These are phyloP conservation scores for Luperina nickerlii DNA, from an alignment of 2,888 invertebrate genomes.

Conservation along the genomic window DNA sequence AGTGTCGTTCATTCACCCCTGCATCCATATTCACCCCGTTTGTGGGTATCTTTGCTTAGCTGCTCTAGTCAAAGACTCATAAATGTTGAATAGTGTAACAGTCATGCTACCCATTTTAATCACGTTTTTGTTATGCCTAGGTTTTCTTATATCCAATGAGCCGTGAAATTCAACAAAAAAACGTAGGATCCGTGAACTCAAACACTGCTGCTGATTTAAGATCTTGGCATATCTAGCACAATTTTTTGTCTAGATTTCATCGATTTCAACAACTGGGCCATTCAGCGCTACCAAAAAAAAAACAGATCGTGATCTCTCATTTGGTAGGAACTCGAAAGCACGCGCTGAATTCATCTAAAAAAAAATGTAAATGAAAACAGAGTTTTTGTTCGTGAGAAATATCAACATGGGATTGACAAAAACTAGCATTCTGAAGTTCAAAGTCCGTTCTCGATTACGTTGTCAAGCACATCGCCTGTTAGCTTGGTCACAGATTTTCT, in stretches of 20 bases:
- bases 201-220: conserved; percentile 24
- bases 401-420: conserved; percentile 74
- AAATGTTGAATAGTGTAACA: neutral
- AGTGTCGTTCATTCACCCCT: too few species aligned
- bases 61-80: neutral
- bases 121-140: conserved; percentile 37
- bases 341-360: conserved; percentile 67
- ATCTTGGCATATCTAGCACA: conserved; percentile 24
- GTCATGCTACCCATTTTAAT: conserved; percentile 32
- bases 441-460: conserved; percentile 76
- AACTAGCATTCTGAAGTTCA: conserved; percentile 71
- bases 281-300: conserved; percentile 55
- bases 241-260: conserved; percentile 35
- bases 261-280: conserved; percentile 29
- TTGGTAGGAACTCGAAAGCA: conserved; percentile 66
- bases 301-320: conserved; percentile 54
- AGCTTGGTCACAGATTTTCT: conserved; percentile 71
- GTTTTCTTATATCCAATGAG: conserved; percentile 20
- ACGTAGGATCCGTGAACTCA: conserved; percentile 9
- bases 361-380: conserved; percentile 66
- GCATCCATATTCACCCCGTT: neutral
- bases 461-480: conserved; percentile 80
- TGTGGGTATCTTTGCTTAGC: neutral
- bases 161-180: conserved; percentile 43
- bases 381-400: conserved; percentile 74